Base-by-base conservation (phyloP, 2,113 vertebrate species). In the Mystacornis crossleyi region DNA sequence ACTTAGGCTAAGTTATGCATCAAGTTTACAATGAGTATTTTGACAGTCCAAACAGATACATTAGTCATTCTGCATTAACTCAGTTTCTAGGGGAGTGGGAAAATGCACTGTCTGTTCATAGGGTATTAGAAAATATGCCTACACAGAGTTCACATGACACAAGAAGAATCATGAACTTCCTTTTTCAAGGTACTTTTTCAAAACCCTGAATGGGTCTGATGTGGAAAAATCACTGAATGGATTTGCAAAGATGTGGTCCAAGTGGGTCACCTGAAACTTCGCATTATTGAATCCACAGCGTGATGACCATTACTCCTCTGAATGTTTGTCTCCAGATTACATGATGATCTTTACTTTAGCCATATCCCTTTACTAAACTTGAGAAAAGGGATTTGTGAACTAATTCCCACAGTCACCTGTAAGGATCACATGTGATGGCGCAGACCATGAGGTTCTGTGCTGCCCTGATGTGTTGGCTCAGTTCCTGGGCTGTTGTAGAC, bases 21-120 rank as follows among this genome's bases (percentile, higher is more conserved):
- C 6, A 4, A 89, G 47, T 89, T 92, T 89, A 86, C 80, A 81
- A 18, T 1, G 2, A 90, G 34, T 29, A 75, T 86, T 95, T 89
- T 93, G 82, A 95, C 70, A 87, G 55, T 83, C 86, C 86, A 83
- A 89, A 95, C 43, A 81, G 86, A 93, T 78, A 34, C n/a, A 85
- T 95, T 87, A 91, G 62, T 96, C 92, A 90, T 95, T 82, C 53
- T 64, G 40, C 43, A 93, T 71, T 48, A 81, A 81, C 55, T 91
- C 51, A 23, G 12, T 75, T 78, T 90, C 78, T 85, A 79, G n/a
- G 45, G 57, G 60, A 97, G 61, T 93, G 81, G 81, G 53, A 85
- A 85, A 94, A 81, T 60, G 40, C 43, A 60, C 73, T 85, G 66
- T 90, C 61, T 69, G 8, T 82, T 90, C 73, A 72, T 36, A 87